Percentiles rank a stretch among this genome's conserved stretches.
Evolutionary conservation across 2,113 vertebrate genomes (phyloP).

Genomic region (Scortum barcoo): DNA sequence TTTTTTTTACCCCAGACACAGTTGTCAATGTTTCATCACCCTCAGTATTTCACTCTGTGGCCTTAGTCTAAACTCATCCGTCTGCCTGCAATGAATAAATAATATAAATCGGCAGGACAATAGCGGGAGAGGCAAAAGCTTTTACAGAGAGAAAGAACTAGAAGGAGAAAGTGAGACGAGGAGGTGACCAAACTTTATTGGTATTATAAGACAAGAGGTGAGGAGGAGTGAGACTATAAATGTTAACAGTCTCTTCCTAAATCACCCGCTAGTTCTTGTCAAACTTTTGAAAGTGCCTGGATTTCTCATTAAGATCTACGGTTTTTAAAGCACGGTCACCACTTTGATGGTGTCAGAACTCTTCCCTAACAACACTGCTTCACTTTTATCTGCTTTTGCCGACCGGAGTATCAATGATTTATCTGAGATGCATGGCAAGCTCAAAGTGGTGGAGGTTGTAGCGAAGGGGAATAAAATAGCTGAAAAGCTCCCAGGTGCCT

Average conservation of each 20-base stretch:
- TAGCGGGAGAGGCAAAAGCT: conserved; percentile 7
- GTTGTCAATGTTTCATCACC: conserved; percentile 57
- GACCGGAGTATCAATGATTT: conserved; percentile 41
- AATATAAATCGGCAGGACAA: conserved; percentile 36
- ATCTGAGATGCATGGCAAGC: conserved; percentile 19
- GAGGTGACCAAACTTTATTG: conserved; percentile 40
- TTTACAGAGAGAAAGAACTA: neutral
- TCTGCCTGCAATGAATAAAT: conserved; percentile 40
- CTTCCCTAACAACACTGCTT: conserved; percentile 31
- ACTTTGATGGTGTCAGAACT: conserved; percentile 43
- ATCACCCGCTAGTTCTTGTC: conserved; percentile 45
- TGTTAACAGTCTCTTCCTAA: conserved; percentile 40
- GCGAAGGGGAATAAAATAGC: conserved; percentile 47
- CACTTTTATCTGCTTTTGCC: conserved; percentile 51
- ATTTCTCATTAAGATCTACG: conserved; percentile 51
- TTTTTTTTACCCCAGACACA: conserved; percentile 10
- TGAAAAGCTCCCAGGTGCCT: conserved; percentile 40
- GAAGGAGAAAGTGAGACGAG: conserved; percentile 18
- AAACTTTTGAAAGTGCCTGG: conserved; percentile 55
- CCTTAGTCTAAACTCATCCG: conserved; percentile 28
- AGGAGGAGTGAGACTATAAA: conserved; percentile 43
- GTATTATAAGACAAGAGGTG: conserved; percentile 39
- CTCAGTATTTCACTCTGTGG: conserved; percentile 32
- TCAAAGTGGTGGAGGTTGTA: conserved; percentile 33
- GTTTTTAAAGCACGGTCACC: conserved; percentile 35